A percentile compares a stretch with the other conserved stretches of the same genome.
Evolutionary conservation across 2,797 vertebrate genomes (phyloP).

Genomic region (Clarias laeviceps): DNA sequence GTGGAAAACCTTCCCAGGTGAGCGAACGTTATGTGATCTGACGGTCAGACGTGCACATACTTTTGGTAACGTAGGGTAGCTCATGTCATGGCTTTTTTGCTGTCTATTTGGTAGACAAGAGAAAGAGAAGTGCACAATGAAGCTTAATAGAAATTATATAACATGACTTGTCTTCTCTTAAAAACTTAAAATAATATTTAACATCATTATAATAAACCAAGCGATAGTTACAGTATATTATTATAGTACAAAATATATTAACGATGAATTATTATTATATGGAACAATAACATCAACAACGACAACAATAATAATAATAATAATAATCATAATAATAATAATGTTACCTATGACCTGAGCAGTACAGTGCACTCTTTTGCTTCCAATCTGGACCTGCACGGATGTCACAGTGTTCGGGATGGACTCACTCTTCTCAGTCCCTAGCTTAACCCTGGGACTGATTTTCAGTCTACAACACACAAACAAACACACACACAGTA

Average conservation of each 20-base stretch:
- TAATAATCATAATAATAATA: not conserved
- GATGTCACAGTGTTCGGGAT: conserved; percentile 70
- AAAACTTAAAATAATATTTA: not conserved
- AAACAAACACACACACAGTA: conserved; percentile 43
- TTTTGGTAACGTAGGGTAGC: not conserved
- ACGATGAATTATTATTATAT: not conserved
- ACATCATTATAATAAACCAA: not conserved
- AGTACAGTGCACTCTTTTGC: conserved; percentile 80
- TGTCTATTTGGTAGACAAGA: not conserved
- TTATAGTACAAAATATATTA: not conserved
- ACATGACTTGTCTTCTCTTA: not conserved
- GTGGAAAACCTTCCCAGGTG: not conserved
- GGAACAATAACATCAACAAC: not conserved
- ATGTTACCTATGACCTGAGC: conserved; percentile 82
- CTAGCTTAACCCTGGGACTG: conserved; percentile 55
- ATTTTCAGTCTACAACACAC: conserved; percentile 67
- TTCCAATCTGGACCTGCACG: conserved; percentile 83
- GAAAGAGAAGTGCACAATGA: not conserved
- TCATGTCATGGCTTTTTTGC: conserved; percentile 29
- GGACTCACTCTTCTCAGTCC: conserved; percentile 16
- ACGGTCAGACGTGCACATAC: not conserved
- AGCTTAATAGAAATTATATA: conserved; percentile 18
- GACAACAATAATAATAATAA: not conserved
- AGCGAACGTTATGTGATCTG: not conserved
- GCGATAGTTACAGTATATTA: not conserved